Evolutionary conservation across 2,888 invertebrate species (phyloP).

Genomic region (Strigamia crassipes): DNA sequence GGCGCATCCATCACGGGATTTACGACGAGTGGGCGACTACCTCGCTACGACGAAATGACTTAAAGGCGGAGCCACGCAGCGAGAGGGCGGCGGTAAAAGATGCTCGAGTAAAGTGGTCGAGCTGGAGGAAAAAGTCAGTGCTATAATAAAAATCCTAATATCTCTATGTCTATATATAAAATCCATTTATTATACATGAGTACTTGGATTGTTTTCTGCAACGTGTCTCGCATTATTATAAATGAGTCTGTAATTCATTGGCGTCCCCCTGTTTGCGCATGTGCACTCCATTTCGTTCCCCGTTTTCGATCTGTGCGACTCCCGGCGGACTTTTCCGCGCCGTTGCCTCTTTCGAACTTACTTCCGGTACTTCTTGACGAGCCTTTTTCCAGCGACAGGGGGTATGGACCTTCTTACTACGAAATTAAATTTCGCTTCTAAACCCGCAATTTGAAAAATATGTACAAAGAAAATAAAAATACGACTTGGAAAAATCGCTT

Average conservation of each 20-base stretch:
- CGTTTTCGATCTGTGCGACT: slow-evolving; percentile 35
- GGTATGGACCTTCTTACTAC: neutral
- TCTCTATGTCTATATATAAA: neutral
- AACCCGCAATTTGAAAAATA: neutral
- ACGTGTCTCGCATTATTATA: slow-evolving; percentile 22
- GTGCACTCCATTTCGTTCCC: slow-evolving; percentile 43
- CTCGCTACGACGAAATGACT: slow-evolving; percentile 19
- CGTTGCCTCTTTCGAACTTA: slow-evolving; percentile 44
- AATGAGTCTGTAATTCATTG: slow-evolving; percentile 40
- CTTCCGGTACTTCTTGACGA: slow-evolving; percentile 44
- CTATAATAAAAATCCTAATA: slow-evolving; percentile 29
- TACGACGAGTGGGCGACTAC: slow-evolving; percentile 43
- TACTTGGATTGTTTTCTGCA: slow-evolving; percentile 32
- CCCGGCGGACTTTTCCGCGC: slow-evolving; percentile 47
- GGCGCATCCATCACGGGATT: slow-evolving; percentile 47
- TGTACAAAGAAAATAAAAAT: too few relatives aligned
- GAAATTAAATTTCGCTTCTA: neutral
- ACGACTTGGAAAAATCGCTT: neutral
- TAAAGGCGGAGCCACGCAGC: slow-evolving; percentile 6
- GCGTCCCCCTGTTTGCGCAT: slow-evolving; percentile 35
- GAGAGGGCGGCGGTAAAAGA: slow-evolving; percentile 12
- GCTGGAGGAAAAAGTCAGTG: neutral
- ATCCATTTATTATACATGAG: slow-evolving; percentile 38
- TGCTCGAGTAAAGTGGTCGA: neutral
- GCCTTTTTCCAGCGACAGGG: slow-evolving; percentile 42